A percentile compares a stretch with the other conserved stretches of the same genome.
Conservation (phyloP, 2,888 invertebrate species). For the Aleiodes leptofemur region DNA sequence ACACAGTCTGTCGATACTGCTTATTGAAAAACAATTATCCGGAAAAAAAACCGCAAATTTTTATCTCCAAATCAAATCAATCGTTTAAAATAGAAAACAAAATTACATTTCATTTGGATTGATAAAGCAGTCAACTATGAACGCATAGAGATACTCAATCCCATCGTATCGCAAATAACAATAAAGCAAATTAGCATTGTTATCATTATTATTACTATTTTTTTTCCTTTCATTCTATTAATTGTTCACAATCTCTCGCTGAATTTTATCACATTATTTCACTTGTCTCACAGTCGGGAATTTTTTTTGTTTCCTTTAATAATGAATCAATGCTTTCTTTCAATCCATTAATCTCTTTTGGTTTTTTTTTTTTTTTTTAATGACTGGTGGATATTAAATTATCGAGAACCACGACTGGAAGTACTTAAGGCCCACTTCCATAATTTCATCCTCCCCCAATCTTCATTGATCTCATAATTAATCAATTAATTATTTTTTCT, state of each 20-base stretch:
- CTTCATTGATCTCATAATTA: constrained; percentile 14
- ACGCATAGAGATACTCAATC: constrained; percentile 29
- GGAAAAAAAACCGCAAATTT: no score
- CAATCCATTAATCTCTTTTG: background rate
- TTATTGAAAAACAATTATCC: no score
- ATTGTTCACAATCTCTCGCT: constrained; percentile 29
- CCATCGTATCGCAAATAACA: constrained; percentile 22
- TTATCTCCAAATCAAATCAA: no score
- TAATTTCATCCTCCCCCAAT: constrained; percentile 20
- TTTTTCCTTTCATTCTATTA: constrained; percentile 12
- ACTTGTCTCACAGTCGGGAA: constrained; percentile 35
- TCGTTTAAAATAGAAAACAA: background rate
- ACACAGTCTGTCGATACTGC: no score
- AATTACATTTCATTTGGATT: background rate
- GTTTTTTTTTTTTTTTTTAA: background rate
- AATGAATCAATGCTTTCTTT: no score
- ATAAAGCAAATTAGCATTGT: constrained; percentile 30
- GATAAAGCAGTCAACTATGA: constrained; percentile 19
- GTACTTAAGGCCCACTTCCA: constrained; percentile 48
- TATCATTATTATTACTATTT: background rate
- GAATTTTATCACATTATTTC: constrained; percentile 34
- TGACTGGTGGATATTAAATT: constrained; percentile 11
- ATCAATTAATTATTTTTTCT: background rate
- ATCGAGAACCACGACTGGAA: constrained; percentile 35
- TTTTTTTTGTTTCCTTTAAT: background rate